These are phyloP conservation scores for Agapornis canus DNA, from an alignment of 2,797 vertebrate genomes.

Conservation along the genomic window DNA sequence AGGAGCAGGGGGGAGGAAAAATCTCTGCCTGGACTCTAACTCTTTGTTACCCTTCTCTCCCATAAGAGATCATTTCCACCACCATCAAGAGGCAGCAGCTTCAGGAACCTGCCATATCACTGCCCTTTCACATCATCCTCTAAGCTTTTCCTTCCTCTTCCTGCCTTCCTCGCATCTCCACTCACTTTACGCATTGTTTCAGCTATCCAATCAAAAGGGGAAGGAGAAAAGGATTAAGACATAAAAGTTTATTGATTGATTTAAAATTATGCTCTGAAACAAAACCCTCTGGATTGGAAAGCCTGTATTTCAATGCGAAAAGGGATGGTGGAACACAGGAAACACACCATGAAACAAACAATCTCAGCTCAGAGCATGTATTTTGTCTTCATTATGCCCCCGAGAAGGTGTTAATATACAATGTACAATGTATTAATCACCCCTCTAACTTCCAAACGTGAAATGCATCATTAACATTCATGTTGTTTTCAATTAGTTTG, in stretches of 20 bases:
- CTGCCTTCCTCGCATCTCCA: background rate
- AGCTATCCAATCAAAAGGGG: background rate
- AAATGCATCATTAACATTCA: slow-evolving; percentile 82
- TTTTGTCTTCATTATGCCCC: slow-evolving; percentile 76
- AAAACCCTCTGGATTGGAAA: background rate
- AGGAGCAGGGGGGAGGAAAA: background rate
- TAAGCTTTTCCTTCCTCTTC: background rate
- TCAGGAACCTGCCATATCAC: background rate
- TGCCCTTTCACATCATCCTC: background rate
- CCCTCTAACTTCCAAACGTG: slow-evolving; percentile 76
- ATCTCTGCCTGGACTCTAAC: background rate
- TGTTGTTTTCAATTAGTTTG: slow-evolving; percentile 77
- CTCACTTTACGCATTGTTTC: background rate
- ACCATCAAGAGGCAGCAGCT: background rate
- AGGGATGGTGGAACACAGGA: background rate
- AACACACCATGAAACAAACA: slow-evolving; percentile 44
- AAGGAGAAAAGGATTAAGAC: background rate
- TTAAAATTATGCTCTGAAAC: slow-evolving; percentile 37
- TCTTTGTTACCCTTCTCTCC: background rate
- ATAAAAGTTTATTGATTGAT: slow-evolving; percentile 51
- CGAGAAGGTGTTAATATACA: slow-evolving; percentile 76
- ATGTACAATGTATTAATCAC: slow-evolving; percentile 77
- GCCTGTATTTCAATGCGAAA: background rate
- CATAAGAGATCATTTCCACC: background rate
- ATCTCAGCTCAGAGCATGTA: slow-evolving; percentile 39